Base-by-base conservation (phyloP, 2,888 invertebrate species). In the Noctua fimbriata region DNA sequence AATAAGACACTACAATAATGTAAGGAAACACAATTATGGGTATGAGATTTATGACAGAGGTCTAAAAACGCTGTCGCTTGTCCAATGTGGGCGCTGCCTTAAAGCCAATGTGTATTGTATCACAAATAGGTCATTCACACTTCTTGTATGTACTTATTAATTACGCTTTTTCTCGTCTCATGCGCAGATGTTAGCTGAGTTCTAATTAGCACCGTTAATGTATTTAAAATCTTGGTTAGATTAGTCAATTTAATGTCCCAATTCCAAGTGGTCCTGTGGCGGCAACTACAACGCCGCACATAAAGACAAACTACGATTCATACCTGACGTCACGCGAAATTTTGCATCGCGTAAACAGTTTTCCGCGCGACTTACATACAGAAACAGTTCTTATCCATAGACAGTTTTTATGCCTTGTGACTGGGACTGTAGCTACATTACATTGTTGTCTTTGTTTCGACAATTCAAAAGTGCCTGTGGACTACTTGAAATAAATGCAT, bases 41-140 rank as follows among this genome's bases (percentile, higher is more conserved):
- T 1, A n/a, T 21, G 12, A 18, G 24, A 65, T 21, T 41, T 14
- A 1, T 32, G 44, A 7, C 4, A 14, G 32, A 49, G 18, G 0
- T 49, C 24, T 41, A 1, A 14, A 55, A 32, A 32, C 66, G 74
- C 71, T 69, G 14, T 36, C 55, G 28, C 81, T 58, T n/a, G 14
- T 41, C 41, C 41, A 69, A 55, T 65, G 24, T 49, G 55, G 21
- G 14, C n/a, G 32, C 52, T n/a, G 3, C 65, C 71, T 69, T 66
- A 76, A 6, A 66, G n/a, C 44, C 32, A 69, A 24, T 58, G 63
- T 67, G 21, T 49, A 81, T 58, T 65, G 84, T 84, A 49, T 66
- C 49, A 70, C 73, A 83, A 70, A 82, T 73, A 86, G 85, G 85
- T 83, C 85, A 80, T 85, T 83, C 71, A 86, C 83, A 74, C 79